Conservation (phyloP, 2,113 vertebrate species). For the Gasterosteus nipponicus region DNA sequence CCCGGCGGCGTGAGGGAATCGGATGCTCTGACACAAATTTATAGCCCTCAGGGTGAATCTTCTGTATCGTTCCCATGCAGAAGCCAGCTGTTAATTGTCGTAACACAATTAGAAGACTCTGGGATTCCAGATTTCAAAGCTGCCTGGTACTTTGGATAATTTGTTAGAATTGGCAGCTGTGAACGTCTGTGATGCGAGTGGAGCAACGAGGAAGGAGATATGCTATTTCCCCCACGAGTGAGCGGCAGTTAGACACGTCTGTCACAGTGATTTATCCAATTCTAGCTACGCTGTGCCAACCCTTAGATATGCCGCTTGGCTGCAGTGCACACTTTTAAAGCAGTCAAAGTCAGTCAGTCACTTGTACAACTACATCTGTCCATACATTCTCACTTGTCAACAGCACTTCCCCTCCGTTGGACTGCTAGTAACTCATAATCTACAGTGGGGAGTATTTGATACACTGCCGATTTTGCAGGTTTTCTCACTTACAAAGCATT, state of each 20-base stretch:
- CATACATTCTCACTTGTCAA: constrained; percentile 37
- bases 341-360: constrained; percentile 39
- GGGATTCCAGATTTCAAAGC: constrained; percentile 15
- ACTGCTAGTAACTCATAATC: not conserved
- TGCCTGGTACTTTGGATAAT: constrained; percentile 31
- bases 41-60: constrained; percentile 6
- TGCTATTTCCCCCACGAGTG: constrained; percentile 27
- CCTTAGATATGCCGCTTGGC: constrained; percentile 20
- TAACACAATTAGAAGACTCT: constrained; percentile 24
- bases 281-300: constrained; percentile 23
- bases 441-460: too few relatives aligned
- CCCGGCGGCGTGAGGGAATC: not conserved
- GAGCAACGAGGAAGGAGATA: constrained; percentile 18
- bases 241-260: constrained; percentile 31
- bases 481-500: too few relatives aligned
- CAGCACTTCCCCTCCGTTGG: constrained; percentile 7
- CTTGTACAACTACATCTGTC: constrained; percentile 39
- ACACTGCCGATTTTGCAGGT: too few relatives aligned
- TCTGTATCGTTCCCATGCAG: constrained; percentile 19
- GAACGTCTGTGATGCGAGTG: constrained; percentile 23
- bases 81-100: constrained; percentile 33
- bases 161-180: constrained; percentile 42
- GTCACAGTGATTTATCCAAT: constrained; percentile 49
- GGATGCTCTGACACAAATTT: constrained; percentile 33
- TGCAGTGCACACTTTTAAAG: constrained; percentile 31